phyloP scores from a whole-genome alignment of 2,888 invertebrate genomes.

The Sarcophaga carnaria region DNA sequence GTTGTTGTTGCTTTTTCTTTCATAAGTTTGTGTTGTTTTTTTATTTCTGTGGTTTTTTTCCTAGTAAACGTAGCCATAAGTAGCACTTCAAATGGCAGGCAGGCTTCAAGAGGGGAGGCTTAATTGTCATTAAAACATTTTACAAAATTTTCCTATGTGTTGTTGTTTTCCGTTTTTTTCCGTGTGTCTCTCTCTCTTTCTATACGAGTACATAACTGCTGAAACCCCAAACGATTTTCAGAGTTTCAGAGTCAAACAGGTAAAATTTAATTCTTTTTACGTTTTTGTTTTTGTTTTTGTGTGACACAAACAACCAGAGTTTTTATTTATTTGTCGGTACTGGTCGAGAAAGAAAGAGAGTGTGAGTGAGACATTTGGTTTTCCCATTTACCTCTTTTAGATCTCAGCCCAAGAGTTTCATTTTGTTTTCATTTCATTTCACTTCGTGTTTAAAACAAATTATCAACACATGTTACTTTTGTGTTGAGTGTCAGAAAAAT shows the following conservation, averaged over 20 bases:
- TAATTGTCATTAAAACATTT: conserved; percentile 69
- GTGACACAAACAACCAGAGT: conserved; percentile 21
- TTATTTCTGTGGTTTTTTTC: neutral
- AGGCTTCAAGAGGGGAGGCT: conserved; percentile 50
- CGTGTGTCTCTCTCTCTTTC: neutral
- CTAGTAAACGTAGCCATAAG: conserved; percentile 36
- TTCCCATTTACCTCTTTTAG: no score
- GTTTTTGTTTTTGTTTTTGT: conserved; percentile 37
- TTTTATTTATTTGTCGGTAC: conserved; percentile 45
- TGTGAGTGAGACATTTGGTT: no score
- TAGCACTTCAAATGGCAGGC: conserved; percentile 28
- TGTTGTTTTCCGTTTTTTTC: neutral
- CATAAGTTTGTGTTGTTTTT: neutral
- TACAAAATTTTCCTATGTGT: conserved; percentile 20
- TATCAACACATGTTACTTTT: conserved; percentile 63
- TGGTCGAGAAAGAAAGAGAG: neutral
- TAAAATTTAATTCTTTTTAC: conserved; percentile 35
- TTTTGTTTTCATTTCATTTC: neutral
- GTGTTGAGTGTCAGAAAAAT: conserved; percentile 58
- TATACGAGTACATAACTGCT: no score
- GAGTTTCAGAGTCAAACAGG: conserved; percentile 40
- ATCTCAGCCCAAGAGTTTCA: no score
- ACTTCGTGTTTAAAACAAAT: conserved; percentile 55
- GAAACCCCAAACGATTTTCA: no score
- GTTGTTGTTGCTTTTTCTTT: conserved; percentile 13